Evolutionary conservation across 2,797 vertebrate genomes (phyloP).

Genomic region (Hirundo rustica): DNA sequence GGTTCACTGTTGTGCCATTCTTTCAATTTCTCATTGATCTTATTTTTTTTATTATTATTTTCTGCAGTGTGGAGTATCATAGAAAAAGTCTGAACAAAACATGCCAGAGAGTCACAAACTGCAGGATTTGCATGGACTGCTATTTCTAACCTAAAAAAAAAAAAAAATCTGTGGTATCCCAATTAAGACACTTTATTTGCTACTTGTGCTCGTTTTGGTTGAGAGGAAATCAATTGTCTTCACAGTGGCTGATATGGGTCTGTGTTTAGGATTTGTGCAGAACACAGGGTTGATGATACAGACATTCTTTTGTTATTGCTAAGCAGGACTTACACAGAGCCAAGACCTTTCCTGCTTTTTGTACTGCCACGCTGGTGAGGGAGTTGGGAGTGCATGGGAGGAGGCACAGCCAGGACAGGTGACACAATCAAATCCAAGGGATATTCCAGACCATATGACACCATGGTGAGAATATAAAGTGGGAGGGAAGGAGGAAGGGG

Average conservation of each 20-base stretch:
- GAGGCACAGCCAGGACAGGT: not conserved
- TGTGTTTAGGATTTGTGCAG: not conserved
- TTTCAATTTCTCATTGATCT: not conserved
- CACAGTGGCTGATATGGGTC: accelerated
- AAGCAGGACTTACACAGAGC: not conserved
- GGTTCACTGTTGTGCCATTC: not conserved
- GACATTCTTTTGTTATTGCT: not conserved
- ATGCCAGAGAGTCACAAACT: not conserved
- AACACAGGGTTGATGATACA: not conserved
- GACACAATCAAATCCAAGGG: not conserved
- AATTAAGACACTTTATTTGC: not conserved
- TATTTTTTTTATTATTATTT: not conserved
- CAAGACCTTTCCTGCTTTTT: not conserved
- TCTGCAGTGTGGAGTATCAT: not conserved
- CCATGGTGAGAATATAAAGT: not conserved
- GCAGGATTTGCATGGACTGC: not conserved
- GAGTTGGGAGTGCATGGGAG: not conserved
- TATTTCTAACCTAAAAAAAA: not conserved
- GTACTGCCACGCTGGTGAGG: not conserved
- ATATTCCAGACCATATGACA: not conserved
- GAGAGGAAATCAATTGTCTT: not conserved
- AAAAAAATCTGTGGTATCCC: not conserved
- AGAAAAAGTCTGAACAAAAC: not conserved
- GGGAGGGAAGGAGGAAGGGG: not conserved
- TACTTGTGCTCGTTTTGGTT: not conserved